Evolutionary conservation across 2,888 invertebrate genomes (phyloP).

Genomic region (Tupiocoris notatus): DNA sequence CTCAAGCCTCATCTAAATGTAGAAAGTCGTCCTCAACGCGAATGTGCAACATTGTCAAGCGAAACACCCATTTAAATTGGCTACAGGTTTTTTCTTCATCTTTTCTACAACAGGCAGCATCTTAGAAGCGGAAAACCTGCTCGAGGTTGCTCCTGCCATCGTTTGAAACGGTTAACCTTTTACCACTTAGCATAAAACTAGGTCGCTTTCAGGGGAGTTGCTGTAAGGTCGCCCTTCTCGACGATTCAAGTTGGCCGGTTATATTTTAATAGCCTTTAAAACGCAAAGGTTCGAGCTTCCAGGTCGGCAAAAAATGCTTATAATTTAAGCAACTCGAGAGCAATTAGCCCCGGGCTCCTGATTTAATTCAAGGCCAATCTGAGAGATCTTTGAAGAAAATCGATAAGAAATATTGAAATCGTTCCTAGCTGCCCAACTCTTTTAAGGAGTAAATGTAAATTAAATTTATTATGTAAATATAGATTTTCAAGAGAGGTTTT

Average conservation of each 20-base stretch:
- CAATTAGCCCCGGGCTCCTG: too few relatives aligned
- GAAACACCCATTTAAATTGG: neutral
- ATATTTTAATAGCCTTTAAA: neutral
- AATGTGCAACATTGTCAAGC: neutral
- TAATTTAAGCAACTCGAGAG: too few relatives aligned
- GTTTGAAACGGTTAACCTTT: conserved; percentile 2
- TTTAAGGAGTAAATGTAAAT: too few relatives aligned
- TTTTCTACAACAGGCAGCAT: neutral
- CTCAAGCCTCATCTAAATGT: too few relatives aligned
- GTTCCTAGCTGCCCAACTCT: too few relatives aligned
- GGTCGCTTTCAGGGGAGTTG: neutral
- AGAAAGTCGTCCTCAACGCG: neutral
- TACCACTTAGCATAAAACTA: conserved; percentile 13
- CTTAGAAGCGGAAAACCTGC: neutral
- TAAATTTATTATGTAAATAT: too few relatives aligned
- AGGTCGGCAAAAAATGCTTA: too few relatives aligned
- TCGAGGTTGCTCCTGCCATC: neutral
- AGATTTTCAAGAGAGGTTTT: too few relatives aligned
- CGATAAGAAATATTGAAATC: too few relatives aligned
- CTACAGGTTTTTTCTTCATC: neutral
- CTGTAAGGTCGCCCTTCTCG: neutral
- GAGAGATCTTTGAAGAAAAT: too few relatives aligned
- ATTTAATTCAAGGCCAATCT: too few relatives aligned
- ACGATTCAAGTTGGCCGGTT: neutral
- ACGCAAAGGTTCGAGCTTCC: too few relatives aligned